Conservation (phyloP, 2,888 invertebrate genomes). For the Brachylomia viminalis region DNA sequence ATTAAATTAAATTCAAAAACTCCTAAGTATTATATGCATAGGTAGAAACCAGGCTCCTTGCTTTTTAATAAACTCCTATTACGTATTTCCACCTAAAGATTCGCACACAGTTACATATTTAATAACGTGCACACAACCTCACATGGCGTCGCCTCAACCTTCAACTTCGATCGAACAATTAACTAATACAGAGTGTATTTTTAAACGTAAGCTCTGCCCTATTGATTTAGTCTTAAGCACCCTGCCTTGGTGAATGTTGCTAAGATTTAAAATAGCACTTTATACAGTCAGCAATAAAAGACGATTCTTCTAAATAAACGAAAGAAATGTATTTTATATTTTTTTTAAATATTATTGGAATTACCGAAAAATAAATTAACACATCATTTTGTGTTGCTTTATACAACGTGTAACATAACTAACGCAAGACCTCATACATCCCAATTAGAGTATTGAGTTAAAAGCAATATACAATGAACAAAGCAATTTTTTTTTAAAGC, state of each 20-base stretch:
- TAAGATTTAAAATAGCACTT: neutral
- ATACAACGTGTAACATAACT: too few species aligned
- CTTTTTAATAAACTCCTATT: neutral
- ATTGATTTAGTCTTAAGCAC: slow-evolving; percentile 35
- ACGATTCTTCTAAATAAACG: neutral
- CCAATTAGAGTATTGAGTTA: too few species aligned
- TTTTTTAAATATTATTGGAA: neutral
- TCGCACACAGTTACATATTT: neutral
- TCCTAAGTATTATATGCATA: neutral
- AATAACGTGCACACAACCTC: slow-evolving; percentile 29
- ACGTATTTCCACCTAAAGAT: neutral
- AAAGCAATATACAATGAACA: too few species aligned
- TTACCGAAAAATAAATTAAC: neutral
- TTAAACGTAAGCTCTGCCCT: slow-evolving; percentile 23
- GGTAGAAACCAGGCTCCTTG: neutral
- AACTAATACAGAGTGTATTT: slow-evolving; percentile 27
- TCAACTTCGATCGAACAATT: slow-evolving; percentile 38
- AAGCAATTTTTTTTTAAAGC: too few species aligned
- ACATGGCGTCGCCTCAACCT: slow-evolving; percentile 27
- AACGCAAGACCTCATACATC: too few species aligned
- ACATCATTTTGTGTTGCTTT: neutral
- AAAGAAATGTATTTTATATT: neutral
- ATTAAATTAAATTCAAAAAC: neutral
- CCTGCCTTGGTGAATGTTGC: neutral
- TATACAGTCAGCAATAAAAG: neutral